Base-by-base conservation (phyloP, 2,797 vertebrate species). In the Xyrichtys novacula region DNA sequence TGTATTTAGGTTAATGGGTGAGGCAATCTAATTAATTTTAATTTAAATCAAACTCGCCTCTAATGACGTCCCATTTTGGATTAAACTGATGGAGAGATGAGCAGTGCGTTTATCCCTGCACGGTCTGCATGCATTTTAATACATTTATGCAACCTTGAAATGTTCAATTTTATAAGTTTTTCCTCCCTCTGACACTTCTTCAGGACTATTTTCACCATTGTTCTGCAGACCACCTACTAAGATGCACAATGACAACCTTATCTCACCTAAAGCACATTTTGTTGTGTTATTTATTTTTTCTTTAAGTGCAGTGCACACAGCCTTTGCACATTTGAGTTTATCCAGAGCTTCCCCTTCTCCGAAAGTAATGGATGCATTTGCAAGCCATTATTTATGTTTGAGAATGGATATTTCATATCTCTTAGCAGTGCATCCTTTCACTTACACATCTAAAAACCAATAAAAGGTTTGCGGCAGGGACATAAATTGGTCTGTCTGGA, bases 401-500 rank as follows among this genome's bases (percentile, higher is more conserved):
- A 93, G 94, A 95, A 96, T 94, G 89, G 93, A 93, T 94, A 92
- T 94, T 95, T 95, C 92, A 93, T 89, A 88, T 94, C 91, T 95
- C 92, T 93, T 94, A 93, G 92, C 88, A 77, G 89, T 87, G 59
- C 94, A 92, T 95, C 93, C 92, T 95, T 95, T 95, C 95, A 95
- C 96, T 96, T 96, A 94, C 94, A 94, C 94, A 92, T 95, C 93
- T 94, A 92, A 93, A 94, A 95, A 95, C 93, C 95, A 95, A 96
- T 96, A 93, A 95, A 94, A 92, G 92, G 89, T 93, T 92, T 94
- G 94, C 88, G 90, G 94, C 95, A 95, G 94, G 96, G 95, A 95
- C 96, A 97, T 97, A 96, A 96, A 97, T 98, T 96, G 95, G 94
- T 95, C 95, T 96, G 96, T 95, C 95, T 96, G 93, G 93, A 94